phyloP scores from a whole-genome alignment of 1,140 invertebrate species.

The Archegozetes longisetosus region DNA sequence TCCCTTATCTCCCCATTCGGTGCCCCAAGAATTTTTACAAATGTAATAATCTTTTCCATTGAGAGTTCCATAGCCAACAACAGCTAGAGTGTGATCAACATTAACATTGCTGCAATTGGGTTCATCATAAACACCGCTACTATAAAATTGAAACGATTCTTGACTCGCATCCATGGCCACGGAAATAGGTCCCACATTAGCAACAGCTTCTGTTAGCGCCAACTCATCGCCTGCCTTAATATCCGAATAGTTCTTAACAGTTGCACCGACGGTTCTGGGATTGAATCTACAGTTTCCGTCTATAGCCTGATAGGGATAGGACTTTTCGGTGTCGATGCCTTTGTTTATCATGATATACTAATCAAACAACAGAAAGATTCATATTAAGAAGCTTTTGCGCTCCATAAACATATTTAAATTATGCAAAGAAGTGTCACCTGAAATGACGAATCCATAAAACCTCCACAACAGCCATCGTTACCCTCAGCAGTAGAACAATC shows the following conservation, averaged over 20 bases:
- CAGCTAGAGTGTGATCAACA: slow-evolving; percentile 74
- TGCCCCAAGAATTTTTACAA: slow-evolving; percentile 53
- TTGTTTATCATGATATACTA: slow-evolving; percentile 18
- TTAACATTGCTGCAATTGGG: slow-evolving; percentile 16
- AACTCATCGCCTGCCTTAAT: slow-evolving; percentile 47
- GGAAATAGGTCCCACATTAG: slow-evolving; percentile 44
- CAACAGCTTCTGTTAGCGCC: slow-evolving; percentile 54
- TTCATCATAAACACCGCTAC: slow-evolving; percentile 44
- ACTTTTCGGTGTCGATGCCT: slow-evolving; percentile 17
- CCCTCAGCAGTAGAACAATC: slow-evolving; percentile 47
- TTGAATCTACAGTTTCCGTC: slow-evolving; percentile 48
- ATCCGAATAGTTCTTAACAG: slow-evolving; percentile 69
- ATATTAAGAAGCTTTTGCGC: not conserved
- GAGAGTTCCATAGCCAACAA: slow-evolving; percentile 59
- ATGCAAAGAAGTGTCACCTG: no score
- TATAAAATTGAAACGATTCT: slow-evolving; percentile 28
- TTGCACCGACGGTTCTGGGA: slow-evolving; percentile 50
- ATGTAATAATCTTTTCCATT: slow-evolving; percentile 55
- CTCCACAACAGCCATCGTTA: slow-evolving; percentile 17
- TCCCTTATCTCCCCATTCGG: slow-evolving; percentile 21
- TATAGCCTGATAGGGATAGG: slow-evolving; percentile 6
- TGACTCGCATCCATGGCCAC: slow-evolving; percentile 39
- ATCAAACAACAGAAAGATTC: not conserved
- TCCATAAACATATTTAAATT: no score
- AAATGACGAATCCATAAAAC: slow-evolving; percentile 9